Conservation (phyloP, 2,888 invertebrate genomes). For the Pardosa pseudoannulata region DNA sequence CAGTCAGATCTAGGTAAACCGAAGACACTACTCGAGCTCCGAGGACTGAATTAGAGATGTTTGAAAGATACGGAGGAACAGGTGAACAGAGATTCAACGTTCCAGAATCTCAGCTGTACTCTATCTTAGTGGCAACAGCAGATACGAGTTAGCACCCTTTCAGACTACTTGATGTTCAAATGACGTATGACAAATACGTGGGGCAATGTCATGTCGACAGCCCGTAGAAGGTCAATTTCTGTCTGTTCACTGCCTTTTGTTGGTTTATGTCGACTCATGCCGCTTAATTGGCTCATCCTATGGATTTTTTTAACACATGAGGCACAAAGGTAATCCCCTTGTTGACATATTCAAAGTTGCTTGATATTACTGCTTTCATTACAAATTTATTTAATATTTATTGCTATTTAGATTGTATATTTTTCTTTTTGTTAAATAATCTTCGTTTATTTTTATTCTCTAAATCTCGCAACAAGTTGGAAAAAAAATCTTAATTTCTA, state of each 20-base stretch:
- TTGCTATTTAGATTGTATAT: too few species aligned
- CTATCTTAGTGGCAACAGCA: constrained; percentile 26
- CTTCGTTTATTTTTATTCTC: too few species aligned
- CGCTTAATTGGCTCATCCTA: constrained; percentile 55
- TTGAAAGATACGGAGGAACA: constrained; percentile 39
- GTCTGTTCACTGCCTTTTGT: constrained; percentile 35
- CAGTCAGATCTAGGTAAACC: constrained; percentile 35
- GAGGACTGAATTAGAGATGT: constrained; percentile 3
- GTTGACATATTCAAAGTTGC: too few species aligned
- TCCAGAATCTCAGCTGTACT: constrained; percentile 1
- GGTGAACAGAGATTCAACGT: constrained; percentile 31
- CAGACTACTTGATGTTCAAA: constrained; percentile 29
- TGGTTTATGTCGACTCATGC: constrained; percentile 52
- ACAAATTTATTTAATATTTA: too few species aligned
- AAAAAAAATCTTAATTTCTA: too few species aligned
- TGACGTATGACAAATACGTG: constrained; percentile 56
- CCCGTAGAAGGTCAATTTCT: constrained; percentile 53
- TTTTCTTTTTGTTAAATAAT: too few species aligned
- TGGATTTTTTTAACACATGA: constrained; percentile 40
- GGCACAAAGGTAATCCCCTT: constrained; percentile 44
- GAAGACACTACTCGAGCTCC: constrained; percentile 12
- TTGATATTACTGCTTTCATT: too few species aligned
- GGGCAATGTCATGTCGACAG: constrained; percentile 65
- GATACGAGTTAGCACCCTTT: constrained; percentile 30
- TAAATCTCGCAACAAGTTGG: too few species aligned